Conservation (phyloP, 1,140 invertebrate species). For the Pogonus chalceus region DNA sequence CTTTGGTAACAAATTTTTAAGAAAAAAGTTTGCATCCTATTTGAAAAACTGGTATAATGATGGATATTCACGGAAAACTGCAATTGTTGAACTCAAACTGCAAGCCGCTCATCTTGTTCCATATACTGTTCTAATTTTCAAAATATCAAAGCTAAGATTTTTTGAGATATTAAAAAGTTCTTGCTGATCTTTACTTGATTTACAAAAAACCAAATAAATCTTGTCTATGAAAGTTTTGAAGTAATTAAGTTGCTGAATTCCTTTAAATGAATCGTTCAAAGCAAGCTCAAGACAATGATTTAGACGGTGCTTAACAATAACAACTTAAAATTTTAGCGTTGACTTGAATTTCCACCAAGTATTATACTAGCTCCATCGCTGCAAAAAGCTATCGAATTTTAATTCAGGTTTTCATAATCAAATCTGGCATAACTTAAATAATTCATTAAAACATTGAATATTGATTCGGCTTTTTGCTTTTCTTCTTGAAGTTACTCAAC, state of each 20-base stretch:
- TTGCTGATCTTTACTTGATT: not conserved
- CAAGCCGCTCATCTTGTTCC: not conserved
- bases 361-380: no score
- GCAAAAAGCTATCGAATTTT: no score
- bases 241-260: no score
- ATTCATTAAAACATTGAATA: no score
- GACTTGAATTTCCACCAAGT: no score
- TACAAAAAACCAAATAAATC: not conserved
- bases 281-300: not conserved
- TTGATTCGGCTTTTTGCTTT: no score
- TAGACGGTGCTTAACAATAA: not conserved
- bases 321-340: not conserved
- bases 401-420: no score
- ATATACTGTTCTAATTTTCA: no score
- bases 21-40: no score
- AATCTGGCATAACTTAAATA: no score
- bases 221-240: no score
- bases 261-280: not conserved
- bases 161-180: not conserved
- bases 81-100: not conserved
- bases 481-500: no score
- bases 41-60: not conserved
- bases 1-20: not conserved
- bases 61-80: not conserved
- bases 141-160: not conserved